Percentiles rank a stretch among this genome's conserved stretches.
These are phyloP conservation scores for Acrocephalus kingi DNA, from an alignment of 2,113 vertebrate species.

Conservation along the genomic window DNA sequence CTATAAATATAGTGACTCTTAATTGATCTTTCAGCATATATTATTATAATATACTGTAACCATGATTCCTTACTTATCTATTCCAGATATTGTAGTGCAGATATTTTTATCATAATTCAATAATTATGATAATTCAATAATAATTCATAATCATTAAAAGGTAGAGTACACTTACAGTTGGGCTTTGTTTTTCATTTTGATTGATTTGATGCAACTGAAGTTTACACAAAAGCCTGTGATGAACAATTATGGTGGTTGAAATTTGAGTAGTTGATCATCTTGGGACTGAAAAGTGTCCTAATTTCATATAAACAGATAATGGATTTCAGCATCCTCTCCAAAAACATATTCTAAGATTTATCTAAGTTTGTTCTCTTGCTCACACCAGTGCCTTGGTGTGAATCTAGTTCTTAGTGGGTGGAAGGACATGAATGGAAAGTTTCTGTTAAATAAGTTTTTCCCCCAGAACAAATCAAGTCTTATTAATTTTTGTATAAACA, in stretches of 20 bases:
- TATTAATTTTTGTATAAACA: not conserved
- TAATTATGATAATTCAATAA: not conserved
- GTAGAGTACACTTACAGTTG: not conserved
- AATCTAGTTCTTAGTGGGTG: not conserved
- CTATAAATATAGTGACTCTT: conserved; percentile 12
- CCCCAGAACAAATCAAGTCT: not conserved
- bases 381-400: not conserved
- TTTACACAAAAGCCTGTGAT: not conserved
- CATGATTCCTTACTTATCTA: conserved; percentile 5
- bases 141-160: not conserved
- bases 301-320: not conserved
- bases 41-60: not conserved
- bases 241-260: not conserved
- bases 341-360: not conserved
- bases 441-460: not conserved
- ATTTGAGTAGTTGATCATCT: not conserved
- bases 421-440: not conserved
- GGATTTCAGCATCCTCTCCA: not conserved
- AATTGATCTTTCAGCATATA: conserved; percentile 21
- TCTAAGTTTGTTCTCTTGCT: not conserved
- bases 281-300: not conserved
- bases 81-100: not conserved
- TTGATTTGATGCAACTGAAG: not conserved
- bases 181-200: not conserved
- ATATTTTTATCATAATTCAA: not conserved